Evolutionary conservation across 2,797 vertebrate species (phyloP), one percentile per base, ranked within the genome.

Genomic region (Alexandromys oeconomus): DNA sequence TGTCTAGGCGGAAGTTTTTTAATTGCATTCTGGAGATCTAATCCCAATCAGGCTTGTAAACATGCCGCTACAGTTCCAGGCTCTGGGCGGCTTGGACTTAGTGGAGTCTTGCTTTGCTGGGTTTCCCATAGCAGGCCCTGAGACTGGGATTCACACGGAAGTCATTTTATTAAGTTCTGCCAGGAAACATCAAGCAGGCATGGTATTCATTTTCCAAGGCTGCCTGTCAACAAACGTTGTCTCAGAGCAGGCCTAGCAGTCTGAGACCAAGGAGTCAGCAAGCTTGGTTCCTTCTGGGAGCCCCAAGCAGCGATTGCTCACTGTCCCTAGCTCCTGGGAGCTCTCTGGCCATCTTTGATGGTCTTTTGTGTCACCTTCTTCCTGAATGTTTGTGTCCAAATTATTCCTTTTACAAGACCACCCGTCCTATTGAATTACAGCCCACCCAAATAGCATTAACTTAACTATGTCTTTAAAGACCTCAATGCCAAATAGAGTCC

Each of bases 161-260:
- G 82, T 77, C 87, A 91, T 96, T 97, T 95, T 87, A 89, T 77
- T 81, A 91, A 86, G 78, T 92, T 92, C 88, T 94, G 29, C 92
- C 92, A 51, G 86, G 86, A 94, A 81, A 87, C 80, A 34, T 48
- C 57, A 77, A 69, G n/a, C 46, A 3, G 43, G 29, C 40, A 54
- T 27, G 46, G 31, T 8, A 34, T 82, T 81, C 5, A 0, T 91
- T 91, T 76, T 34, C 78, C 61, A 74, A 54, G n/a, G 21, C 88
- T 85, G 57, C 40, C 51, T 87, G 69, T 57, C 40, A 43, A 79
- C 69, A 85, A 84, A 76, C 27, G 11, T 71, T 81, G 87, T 69
- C 57, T 37, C 23, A 11, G 0, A 1, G 43, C 40, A 57, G 59
- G 71, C 46, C 80, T 15, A 0, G 46, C 95, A 87, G 78, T 37